phyloP scores from a whole-genome alignment of 2,113 vertebrate species.

The Sigmodon hispidus region DNA sequence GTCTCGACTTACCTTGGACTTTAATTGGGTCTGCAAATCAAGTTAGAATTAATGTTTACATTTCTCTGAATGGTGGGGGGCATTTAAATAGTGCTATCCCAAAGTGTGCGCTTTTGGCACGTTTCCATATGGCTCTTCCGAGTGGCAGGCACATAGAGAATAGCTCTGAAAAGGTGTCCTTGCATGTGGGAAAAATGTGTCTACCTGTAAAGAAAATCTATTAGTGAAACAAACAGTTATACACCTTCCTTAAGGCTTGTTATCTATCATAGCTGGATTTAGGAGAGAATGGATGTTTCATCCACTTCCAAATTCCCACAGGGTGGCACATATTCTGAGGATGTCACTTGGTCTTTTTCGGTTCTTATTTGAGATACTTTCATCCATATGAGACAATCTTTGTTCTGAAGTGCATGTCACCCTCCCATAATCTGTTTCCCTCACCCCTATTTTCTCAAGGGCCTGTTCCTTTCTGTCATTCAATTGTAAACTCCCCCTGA shows the following conservation, averaged over 20 bases:
- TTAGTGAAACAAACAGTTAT: not conserved
- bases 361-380: not conserved
- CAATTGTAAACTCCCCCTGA: not conserved
- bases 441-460: not conserved
- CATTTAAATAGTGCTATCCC: not conserved
- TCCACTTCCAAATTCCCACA: not conserved
- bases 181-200: not conserved
- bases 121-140: not conserved
- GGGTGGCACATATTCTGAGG: not conserved
- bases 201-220: not conserved
- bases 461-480: not conserved
- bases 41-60: not conserved
- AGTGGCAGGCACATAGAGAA: not conserved
- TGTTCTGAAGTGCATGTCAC: not conserved
- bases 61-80: constrained; percentile 37
- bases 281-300: not conserved
- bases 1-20: not conserved
- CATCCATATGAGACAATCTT: not conserved
- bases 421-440: no score
- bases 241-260: not conserved
- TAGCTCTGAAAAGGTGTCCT: not conserved
- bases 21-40: constrained; percentile 40
- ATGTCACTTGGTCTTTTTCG: not conserved
- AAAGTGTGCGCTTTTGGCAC: not conserved
- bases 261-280: not conserved